Evolutionary conservation across 2,113 vertebrate species (phyloP).

Genomic region (Struthio camelus): DNA sequence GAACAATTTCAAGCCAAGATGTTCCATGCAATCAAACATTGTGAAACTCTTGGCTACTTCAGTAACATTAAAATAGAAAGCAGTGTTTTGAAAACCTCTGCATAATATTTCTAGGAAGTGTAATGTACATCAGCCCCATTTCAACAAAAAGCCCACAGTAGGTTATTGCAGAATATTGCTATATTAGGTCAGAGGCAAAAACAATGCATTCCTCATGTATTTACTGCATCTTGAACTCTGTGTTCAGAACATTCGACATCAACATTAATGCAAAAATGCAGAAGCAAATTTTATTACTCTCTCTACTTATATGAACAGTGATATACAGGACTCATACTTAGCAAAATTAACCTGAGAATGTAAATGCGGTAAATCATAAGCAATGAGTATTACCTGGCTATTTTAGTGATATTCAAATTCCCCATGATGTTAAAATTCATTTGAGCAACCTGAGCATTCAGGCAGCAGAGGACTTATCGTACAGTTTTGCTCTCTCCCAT

Average conservation of each 20-base stretch:
- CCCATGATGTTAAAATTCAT: not conserved
- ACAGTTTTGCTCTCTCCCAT: not conserved
- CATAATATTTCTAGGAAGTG: slow-evolving; percentile 66
- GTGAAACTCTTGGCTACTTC: slow-evolving; percentile 39
- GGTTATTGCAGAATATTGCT: slow-evolving; percentile 35
- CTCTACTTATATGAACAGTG: not conserved
- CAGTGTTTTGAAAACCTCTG: slow-evolving; percentile 46
- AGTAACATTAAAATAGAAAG: not conserved
- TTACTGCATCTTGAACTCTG: slow-evolving; percentile 49
- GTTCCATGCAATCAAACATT: slow-evolving; percentile 12
- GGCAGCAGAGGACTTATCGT: not conserved
- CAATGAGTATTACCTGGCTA: not conserved
- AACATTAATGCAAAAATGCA: not conserved
- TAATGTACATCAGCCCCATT: not conserved
- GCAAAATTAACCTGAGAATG: not conserved
- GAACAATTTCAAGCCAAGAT: slow-evolving; percentile 1
- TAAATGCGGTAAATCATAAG: not conserved
- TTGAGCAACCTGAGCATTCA: not conserved
- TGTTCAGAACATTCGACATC: slow-evolving; percentile 7
- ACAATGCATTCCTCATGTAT: slow-evolving; percentile 4
- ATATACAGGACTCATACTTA: not conserved
- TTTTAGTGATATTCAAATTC: not conserved
- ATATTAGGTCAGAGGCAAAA: slow-evolving; percentile 53
- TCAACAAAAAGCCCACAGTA: slow-evolving; percentile 5
- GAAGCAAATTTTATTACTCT: not conserved